Evolutionary conservation across 1,140 invertebrate genomes (phyloP).

Genomic region (Drosophila dunni): DNA sequence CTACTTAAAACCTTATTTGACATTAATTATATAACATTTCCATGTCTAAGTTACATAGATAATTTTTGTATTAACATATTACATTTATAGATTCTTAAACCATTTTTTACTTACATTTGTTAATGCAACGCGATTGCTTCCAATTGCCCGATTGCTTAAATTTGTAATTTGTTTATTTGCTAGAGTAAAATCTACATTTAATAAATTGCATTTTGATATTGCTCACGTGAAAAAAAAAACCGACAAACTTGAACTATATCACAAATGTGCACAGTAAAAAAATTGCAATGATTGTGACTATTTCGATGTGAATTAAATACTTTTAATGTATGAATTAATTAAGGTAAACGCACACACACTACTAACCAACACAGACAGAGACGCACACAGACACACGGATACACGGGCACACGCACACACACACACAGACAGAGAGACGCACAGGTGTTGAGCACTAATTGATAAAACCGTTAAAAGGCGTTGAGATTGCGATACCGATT

Average conservation of each 20-base stretch:
- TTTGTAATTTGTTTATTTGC: neutral
- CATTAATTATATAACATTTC: no score
- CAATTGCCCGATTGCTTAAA: neutral
- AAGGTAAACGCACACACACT: neutral
- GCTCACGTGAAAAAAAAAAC: slow-evolving; percentile 29
- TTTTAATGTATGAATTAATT: slow-evolving; percentile 15
- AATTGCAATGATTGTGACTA: slow-evolving; percentile 25
- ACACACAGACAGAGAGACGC: no score
- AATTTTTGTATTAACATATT: no score
- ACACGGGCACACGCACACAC: no score
- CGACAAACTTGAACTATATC: slow-evolving; percentile 35
- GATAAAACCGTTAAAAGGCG: neutral
- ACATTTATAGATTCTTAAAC: neutral
- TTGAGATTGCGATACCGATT: neutral
- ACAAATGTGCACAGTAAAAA: slow-evolving; percentile 57
- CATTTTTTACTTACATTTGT: neutral
- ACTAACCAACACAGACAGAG: slow-evolving; percentile 20
- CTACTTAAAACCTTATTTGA: no score
- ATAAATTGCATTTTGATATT: slow-evolving; percentile 10
- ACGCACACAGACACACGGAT: slow-evolving; percentile 7
- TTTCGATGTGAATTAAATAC: slow-evolving; percentile 8
- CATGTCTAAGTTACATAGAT: no score
- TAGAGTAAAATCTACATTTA: neutral
- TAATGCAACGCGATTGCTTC: neutral
- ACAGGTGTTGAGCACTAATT: no score